Percentiles rank a stretch among this genome's conserved stretches.
Evolutionary conservation across 2,888 invertebrate genomes (phyloP).

Genomic region (Coleophora deauratella): DNA sequence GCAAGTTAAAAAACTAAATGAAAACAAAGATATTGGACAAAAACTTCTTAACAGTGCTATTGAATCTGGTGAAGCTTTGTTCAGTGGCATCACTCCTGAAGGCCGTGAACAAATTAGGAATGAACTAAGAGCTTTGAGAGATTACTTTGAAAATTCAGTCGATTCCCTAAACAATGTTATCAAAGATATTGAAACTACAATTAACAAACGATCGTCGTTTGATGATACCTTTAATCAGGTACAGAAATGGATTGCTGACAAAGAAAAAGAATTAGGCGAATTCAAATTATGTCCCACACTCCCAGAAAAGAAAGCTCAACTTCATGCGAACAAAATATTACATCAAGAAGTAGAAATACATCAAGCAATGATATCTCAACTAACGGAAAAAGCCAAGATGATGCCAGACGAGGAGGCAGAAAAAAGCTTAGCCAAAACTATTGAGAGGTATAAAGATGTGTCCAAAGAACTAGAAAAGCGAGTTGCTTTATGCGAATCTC

Average conservation of each 20-base stretch:
- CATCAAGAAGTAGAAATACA: slow-evolving; percentile 91
- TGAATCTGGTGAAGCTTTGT: slow-evolving; percentile 90
- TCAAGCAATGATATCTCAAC: slow-evolving; percentile 86
- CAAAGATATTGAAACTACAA: slow-evolving; percentile 89
- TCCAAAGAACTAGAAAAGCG: slow-evolving; percentile 79
- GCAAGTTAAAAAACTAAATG: slow-evolving; percentile 81
- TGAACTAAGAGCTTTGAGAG: slow-evolving; percentile 85
- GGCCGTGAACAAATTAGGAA: slow-evolving; percentile 89
- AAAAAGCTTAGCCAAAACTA: slow-evolving; percentile 81
- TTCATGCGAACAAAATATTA: slow-evolving; percentile 85
- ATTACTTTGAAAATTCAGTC: slow-evolving; percentile 87
- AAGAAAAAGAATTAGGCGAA: slow-evolving; percentile 81
- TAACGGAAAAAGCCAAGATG: slow-evolving; percentile 86
- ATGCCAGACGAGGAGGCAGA: slow-evolving; percentile 87
- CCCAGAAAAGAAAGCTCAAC: slow-evolving; percentile 90
- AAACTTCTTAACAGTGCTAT: slow-evolving; percentile 84
- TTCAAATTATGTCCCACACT: slow-evolving; percentile 84
- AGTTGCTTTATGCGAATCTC: slow-evolving; percentile 78
- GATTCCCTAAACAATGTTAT: slow-evolving; percentile 89
- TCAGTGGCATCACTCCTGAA: slow-evolving; percentile 89
- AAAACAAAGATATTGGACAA: slow-evolving; percentile 87
- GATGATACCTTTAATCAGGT: slow-evolving; percentile 94
- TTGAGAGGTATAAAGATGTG: slow-evolving; percentile 80
- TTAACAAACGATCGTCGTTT: slow-evolving; percentile 93
- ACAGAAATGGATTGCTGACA: slow-evolving; percentile 88